A percentile compares a stretch with the other conserved stretches of the same genome.
Conservation (phyloP, 2,888 invertebrate genomes). For the Unio delphinus region DNA sequence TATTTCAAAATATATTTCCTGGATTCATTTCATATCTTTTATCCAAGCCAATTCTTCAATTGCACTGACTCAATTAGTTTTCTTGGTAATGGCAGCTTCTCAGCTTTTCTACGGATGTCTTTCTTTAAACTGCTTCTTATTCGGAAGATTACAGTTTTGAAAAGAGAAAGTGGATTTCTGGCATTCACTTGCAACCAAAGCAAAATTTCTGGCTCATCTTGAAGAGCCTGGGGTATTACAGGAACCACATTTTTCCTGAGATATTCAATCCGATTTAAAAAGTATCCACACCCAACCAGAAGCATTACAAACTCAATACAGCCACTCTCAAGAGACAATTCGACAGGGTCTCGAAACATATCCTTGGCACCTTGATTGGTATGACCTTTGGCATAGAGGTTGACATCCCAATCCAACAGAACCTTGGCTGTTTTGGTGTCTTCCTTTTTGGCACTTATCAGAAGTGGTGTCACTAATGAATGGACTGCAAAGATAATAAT, state of each 20-base stretch:
- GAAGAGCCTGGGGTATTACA: no score
- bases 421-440: conserved; percentile 36
- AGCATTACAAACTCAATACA: no score
- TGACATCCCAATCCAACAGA: conserved; percentile 44
- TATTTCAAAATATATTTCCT: no score
- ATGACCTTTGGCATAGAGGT: conserved; percentile 41
- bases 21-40: conserved; percentile 1
- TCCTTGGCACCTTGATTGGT: conserved; percentile 21
- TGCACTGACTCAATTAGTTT: conserved; percentile 17
- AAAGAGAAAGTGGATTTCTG: no score
- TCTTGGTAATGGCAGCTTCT: conserved; percentile 26
- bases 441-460: conserved; percentile 40
- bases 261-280: no score
- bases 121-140: conserved; percentile 10
- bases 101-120: conserved; percentile 10
- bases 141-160: conserved; percentile 6
- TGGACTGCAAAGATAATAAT: conserved; percentile 35
- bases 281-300: no score
- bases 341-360: no score
- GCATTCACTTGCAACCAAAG: no score
- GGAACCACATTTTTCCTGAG: no score
- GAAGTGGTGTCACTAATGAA: conserved; percentile 51
- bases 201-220: no score
- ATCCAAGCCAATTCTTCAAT: conserved; percentile 17
- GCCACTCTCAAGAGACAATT: no score